These are phyloP conservation scores for Chirona hameri DNA, from an alignment of 2,888 invertebrate genomes.

Conservation along the genomic window DNA sequence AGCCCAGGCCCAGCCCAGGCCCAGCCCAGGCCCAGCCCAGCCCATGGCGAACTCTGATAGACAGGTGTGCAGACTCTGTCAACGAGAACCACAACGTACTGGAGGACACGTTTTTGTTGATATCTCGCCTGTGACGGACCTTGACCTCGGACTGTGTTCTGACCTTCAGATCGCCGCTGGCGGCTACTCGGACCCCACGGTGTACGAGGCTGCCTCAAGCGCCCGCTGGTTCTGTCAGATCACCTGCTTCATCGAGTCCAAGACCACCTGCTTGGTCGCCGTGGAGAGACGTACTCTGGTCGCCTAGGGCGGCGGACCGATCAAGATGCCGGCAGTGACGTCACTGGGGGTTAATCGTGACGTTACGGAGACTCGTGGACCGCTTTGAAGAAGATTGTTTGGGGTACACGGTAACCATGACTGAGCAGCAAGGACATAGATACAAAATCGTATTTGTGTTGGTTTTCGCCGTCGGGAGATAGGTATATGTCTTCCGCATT, in stretches of 20 bases:
- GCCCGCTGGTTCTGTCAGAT: not conserved
- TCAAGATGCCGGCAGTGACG: not conserved
- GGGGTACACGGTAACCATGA: no score
- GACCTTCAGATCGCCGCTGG: not conserved
- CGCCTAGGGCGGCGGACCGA: not conserved
- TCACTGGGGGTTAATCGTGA: no score
- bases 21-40: no score
- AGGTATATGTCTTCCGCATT: no score
- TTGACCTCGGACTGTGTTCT: not conserved
- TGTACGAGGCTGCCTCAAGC: not conserved
- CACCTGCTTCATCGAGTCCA: not conserved
- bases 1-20: no score
- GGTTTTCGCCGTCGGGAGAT: no score
- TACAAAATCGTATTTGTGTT: no score
- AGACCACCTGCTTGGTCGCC: not conserved
- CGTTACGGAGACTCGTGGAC: no score
- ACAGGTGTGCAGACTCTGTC: not conserved
- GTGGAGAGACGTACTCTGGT: not conserved
- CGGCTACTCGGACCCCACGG: not conserved
- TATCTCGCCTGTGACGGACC: not conserved
- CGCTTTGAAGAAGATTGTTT: no score
- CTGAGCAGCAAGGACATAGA: no score
- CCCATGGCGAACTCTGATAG: no score
- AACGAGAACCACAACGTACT: not conserved
- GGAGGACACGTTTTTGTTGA: not conserved